Evolutionary conservation across 2,113 vertebrate species (phyloP), one percentile per base, ranked within the genome.

Genomic region (Actinemys pallida): DNA sequence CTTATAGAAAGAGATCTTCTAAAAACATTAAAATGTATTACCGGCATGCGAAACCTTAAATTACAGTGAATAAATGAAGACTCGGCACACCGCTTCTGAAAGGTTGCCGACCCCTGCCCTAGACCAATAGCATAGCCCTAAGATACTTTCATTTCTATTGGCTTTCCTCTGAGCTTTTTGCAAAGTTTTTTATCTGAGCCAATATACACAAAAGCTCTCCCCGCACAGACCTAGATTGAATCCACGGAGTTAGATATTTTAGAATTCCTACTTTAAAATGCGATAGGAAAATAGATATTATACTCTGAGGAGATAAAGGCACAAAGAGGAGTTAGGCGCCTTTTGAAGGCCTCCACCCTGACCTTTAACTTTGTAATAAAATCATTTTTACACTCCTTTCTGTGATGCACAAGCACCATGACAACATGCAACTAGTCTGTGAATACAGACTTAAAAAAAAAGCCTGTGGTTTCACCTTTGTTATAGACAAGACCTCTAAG

Each of bases 401-500:
- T 84, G 27, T 93, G 45, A 84, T 79, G 47, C 17, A 83, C 3
- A 0, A 59, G 27, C 59, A 88, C 57, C 45, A 53, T 0, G 42
- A 54, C 29, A 92, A 31, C 4, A 88, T 90, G 65, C 57, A 52
- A 92, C 49, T 16, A 90, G 39, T 72, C 19, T 39, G 19, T 39
- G 9, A 72, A 39, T 22, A 54, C 5, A 92, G 16, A 11, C 5
- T 17, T 49, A 17, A 19, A 53, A 89, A 89, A 76, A 88, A 25
- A 49, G 1, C 24, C 6, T 9, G 6, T 13, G 17, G 13, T 3
- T 13, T 50, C 81, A 11, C 39, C 86, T 93, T 49, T 72, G 53
- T 90, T 92, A 90, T 31, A 95, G 52, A 50, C 35, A 90, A 96
- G 89, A 45, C 39, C 85, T 79, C 29, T 2, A 2, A 93, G 45